Evolutionary conservation across 2,113 vertebrate genomes (phyloP), one percentile per base, ranked within the genome.

Genomic region (Grammomys surdaster): DNA sequence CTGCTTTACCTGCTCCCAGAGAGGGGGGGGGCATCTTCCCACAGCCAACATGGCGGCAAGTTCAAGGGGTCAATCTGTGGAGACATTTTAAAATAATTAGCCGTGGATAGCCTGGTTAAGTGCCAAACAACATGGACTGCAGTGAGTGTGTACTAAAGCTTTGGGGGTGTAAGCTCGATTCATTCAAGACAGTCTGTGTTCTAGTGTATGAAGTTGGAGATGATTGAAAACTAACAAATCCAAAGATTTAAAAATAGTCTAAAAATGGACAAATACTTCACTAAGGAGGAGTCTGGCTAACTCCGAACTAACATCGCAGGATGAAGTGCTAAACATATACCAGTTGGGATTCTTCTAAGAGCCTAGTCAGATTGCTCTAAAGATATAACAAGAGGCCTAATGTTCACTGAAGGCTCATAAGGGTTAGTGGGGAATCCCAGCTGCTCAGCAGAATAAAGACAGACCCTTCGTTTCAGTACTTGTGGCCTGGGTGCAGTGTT

Each of bases 81-180:
- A 54, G 63, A 70, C 51, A 94, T 22, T 87, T 92, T 94, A 91
- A 95, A 93, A 97, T 91, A 84, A 96, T 95, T 90, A 94, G 95
- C 69, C 85, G 67, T 91, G 48, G 48, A 70, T 84, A 90, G 6
- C 46, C 48, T 93, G 58, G 20, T 93, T 97, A 94, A 96, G 76
- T n/a, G 72, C 96, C 91, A 43, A 73, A 58, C 88, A 51, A 43
- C 17, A 60, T 26, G 22, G 46, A 65, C 86, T 16, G 56, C 16
- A 82, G 14, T 51, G 63, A 88, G 54, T 63, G 7, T 73, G 51
- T 54, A 76, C 75, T 48, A 78, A 75, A 85, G 84, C 33, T 91
- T 80, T 94, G 24, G 73, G 48, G 48, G 31, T 86, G 31, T 93
- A 48, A 96, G n/a, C 72, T 81, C n/a, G 77, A 94, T 87, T 58